Base-by-base conservation (phyloP, 2,888 invertebrate species). In the Lithophane ornitopus region DNA sequence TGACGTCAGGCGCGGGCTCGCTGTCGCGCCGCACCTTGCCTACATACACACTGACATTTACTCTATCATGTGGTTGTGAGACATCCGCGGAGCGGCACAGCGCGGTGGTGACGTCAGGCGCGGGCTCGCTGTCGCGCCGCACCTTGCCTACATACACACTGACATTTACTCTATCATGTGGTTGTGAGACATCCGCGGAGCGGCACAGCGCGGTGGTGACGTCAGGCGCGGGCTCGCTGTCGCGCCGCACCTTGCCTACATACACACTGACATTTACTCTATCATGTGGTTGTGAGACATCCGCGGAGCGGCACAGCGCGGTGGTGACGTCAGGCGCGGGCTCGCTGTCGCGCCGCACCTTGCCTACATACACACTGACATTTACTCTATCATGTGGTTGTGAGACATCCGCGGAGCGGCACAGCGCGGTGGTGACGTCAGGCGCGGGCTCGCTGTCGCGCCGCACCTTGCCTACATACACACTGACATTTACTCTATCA, bases 1-100 rank as follows among this genome's bases (percentile, higher is more conserved):
- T 80, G 26, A 70, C 87, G 78, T 75, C 85, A 82, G 69, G 90
- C 82, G 54, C 74, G 14, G 83, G 70, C 80, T 94, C 96, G 75
- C 94, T 94, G 85, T 92, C 93, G 12, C 96, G 94, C 52, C 52
- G 95, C 0, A 89, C 92, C 87, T 95, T 95, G 82, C 96, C 96
- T 96, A 66, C 52, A 68, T 11, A 58, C 70, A 70, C 28, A 82
- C 72, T 39, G 52, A 11, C 65, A 70, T 22, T 71, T 70, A 67
- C 68, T 68, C n/a, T 54, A 54, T 54, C 52, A n/a, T 54, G 52
- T 54, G 52, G 52, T n/a, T 54, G 34, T 28, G 14, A 28, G 46
- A 41, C 52, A 54, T 52, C 52, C 52, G 34, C 65, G 2, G 81
- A 94, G 87, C 97, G 97, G 89, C 96, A 96, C 78, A 96, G 90